phyloP scores from a whole-genome alignment of 2,113 vertebrate genomes.

The Sphyrna mokarran region DNA sequence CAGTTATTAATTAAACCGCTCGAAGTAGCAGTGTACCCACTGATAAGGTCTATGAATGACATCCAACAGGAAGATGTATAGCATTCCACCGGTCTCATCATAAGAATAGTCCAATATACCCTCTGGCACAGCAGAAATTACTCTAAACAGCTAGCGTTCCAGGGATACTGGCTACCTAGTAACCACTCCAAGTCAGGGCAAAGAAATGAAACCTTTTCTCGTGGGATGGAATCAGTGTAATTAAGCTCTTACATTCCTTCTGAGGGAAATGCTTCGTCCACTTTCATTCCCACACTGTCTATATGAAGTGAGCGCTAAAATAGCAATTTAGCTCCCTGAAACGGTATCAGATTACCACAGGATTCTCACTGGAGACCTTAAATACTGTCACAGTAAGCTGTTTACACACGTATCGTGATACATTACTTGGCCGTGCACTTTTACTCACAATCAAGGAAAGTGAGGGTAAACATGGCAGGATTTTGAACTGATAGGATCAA shows the following conservation, averaged over 20 bases:
- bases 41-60: constrained; percentile 44
- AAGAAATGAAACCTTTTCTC: constrained; percentile 63
- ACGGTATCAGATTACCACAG: constrained; percentile 46
- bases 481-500: not conserved
- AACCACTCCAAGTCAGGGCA: constrained; percentile 50
- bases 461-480: not conserved
- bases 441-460: not conserved
- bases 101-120: constrained; percentile 63
- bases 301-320: constrained; percentile 42
- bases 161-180: constrained; percentile 48
- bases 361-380: constrained; percentile 54
- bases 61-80: constrained; percentile 44
- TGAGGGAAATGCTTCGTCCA: constrained; percentile 46
- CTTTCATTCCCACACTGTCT: constrained; percentile 53
- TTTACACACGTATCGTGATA: not conserved
- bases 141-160: constrained; percentile 42
- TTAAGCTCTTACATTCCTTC: constrained; percentile 76
- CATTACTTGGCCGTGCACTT: not conserved
- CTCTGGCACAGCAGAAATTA: constrained; percentile 54
- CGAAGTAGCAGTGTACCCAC: constrained; percentile 40
- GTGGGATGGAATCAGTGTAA: constrained; percentile 54
- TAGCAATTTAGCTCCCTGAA: constrained; percentile 42
- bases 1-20: constrained; percentile 62
- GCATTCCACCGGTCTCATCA: constrained; percentile 52
- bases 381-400: constrained; percentile 35